Evolutionary conservation across 2,888 invertebrate genomes (phyloP), one percentile per base, ranked within the genome.

Genomic region (Rhyacophila evoluta): DNA sequence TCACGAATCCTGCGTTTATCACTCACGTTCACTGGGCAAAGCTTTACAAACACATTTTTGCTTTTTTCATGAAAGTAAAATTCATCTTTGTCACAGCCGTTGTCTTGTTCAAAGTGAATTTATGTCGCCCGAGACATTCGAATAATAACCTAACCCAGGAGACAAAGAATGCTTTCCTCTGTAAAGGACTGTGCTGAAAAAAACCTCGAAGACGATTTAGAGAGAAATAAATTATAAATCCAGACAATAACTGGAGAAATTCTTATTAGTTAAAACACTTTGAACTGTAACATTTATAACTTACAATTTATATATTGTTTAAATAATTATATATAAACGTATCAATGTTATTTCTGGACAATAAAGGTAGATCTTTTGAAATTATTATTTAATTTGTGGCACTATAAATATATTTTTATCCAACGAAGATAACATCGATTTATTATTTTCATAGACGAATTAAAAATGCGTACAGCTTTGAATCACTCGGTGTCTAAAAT

Each of bases 51-150:
- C 19, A 19, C 19, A 19, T 55, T 55, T 55, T 55, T 55, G 15
- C 19, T n/a, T 25, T 55, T 55, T 55, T 55, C 19, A 19, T 25
- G 55, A 55, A 8, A 55, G 55, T 55, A 55, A 55, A 55, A 55
- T 55, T 55, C 55, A 55, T 55, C 55, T 55, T 55, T 55, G 55
- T 55, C 55, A 55, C 55, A 55, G 55, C 55, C 55, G 55, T 55
- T 55, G 55, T 55, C 55, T 25, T 55, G 55, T 55, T 19, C 55
- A 55, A 55, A 55, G 55, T 55, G 55, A 55, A 55, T 55, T 55
- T 55, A 55, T 55, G 55, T 55, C 55, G 55, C 55, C 19, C 19
- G 55, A 55, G 55, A 55, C 55, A 55, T 55, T 55, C 25, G 25
- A 55, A 55, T 55, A 55, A 55, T 55, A 55, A 55, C 25, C 55